Conservation (phyloP, 1,140 invertebrate species). For the Pemphigus obesinymphae region DNA sequence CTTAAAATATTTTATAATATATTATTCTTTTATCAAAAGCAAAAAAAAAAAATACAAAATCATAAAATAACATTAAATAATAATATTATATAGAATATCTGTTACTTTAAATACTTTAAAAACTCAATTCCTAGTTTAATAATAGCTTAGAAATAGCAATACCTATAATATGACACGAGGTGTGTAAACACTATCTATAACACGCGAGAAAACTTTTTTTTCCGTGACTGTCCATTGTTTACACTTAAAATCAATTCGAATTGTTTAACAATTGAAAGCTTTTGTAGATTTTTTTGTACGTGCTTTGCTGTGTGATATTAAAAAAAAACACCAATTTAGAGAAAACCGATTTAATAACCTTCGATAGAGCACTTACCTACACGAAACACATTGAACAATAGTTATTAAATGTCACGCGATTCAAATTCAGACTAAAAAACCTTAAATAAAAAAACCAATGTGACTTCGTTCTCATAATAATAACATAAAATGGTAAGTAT, state of each 20-base stretch:
- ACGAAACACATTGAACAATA: neutral
- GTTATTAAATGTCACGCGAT: slow-evolving; percentile 33
- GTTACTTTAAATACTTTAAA: neutral
- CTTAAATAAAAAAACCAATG: neutral
- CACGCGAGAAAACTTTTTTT: neutral
- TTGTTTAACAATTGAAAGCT: slow-evolving; percentile 30
- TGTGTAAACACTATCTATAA: neutral
- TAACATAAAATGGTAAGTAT: neutral
- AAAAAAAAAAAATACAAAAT: neutral
- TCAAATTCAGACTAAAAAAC: slow-evolving; percentile 6
- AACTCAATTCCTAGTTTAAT: neutral
- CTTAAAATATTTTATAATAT: neutral
- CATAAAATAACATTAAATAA: neutral
- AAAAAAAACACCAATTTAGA: slow-evolving; percentile 27
- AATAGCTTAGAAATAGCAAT: neutral
- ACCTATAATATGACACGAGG: neutral
- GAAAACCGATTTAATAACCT: slow-evolving; percentile 23
- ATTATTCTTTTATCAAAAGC: neutral
- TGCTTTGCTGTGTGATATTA: neutral
- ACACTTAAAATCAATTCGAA: slow-evolving; percentile 25
- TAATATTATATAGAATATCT: neutral
- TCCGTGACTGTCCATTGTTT: neutral
- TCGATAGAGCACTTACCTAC: slow-evolving; percentile 7
- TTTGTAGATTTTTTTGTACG: neutral
- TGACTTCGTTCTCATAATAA: neutral